Base-by-base conservation (phyloP, 2,888 invertebrate species). In the Drosophila paranaensis region DNA sequence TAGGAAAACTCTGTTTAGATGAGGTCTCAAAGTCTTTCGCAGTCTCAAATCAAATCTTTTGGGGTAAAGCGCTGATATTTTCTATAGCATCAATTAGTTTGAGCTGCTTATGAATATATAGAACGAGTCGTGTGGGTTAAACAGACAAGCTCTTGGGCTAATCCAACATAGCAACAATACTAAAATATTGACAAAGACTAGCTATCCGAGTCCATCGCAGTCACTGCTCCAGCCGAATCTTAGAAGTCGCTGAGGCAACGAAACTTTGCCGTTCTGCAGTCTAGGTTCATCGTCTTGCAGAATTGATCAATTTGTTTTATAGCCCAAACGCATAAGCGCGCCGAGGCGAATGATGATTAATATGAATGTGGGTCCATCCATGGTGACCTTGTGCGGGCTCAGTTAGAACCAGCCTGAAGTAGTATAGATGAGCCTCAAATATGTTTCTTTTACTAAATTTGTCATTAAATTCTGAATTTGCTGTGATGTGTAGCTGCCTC, bases 401-500 rank as follows among this genome's bases (percentile, higher is more conserved):
- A 37, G 35, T 37, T 51, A 20, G 20, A 51, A 51, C 51, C 51
- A 51, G 51, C 51, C 13, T 14, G 6, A 37, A 35, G 51, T 30
- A 35, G 33, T 50, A 35, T 35, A 35, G 16, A 33, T 51, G 8
- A 51, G 2, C n/a, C 10, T 6, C n/a, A 30, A 48, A 11, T 10
- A 16, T 11, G 46, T 46, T 20, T 20, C 20, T 20, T 20, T 20
- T 20, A 20, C 20, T 20, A 20, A 20, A 20, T 20, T 20, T 20
- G 20, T 20, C 27, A 9, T 48, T 30, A 30, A 33, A 33, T 33
- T 33, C 8, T 33, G 33, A 33, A 8, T 33, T 33, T 33, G 33
- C 33, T 33, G 1, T 30, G 30, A 30, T 6, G 2, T 33, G 33
- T 0, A 8, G 33, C 6, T 33, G 6, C 33, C 33, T 33, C 33